A percentile compares a stretch with the other conserved stretches of the same genome.
phyloP scores from a whole-genome alignment of 2,113 vertebrate species.

The Indicator indicator region DNA sequence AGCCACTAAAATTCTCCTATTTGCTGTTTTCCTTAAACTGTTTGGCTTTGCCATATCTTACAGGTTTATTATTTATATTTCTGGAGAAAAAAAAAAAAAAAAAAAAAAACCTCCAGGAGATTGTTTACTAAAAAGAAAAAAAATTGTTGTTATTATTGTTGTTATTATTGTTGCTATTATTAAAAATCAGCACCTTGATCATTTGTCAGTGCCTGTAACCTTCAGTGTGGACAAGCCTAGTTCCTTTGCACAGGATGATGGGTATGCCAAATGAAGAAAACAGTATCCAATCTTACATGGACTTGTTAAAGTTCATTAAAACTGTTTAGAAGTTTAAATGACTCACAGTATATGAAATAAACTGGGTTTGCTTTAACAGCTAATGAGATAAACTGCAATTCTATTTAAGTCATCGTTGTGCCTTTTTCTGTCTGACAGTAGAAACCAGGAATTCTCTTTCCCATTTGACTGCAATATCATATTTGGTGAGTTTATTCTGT shows the following conservation, averaged over 20 bases:
- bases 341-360: conserved; percentile 69
- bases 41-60: conserved; percentile 11
- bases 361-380: conserved; percentile 72
- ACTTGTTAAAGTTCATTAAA: conserved; percentile 69
- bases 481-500: conserved; percentile 76
- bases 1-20: background rate
- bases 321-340: conserved; percentile 70
- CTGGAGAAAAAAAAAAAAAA: background rate
- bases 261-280: conserved; percentile 48
- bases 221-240: conserved; percentile 26
- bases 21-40: background rate
- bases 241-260: conserved; percentile 25
- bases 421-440: conserved; percentile 71
- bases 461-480: conserved; percentile 74
- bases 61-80: background rate
- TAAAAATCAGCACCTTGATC: background rate
- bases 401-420: conserved; percentile 66
- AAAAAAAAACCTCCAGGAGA: background rate
- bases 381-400: conserved; percentile 76
- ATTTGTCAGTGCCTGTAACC: conserved; percentile 22
- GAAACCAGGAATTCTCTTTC: conserved; percentile 65
- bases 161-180: too few species aligned
- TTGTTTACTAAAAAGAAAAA: conserved; percentile 39
- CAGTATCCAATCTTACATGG: conserved; percentile 14
- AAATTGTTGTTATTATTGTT: background rate